These are phyloP conservation scores for Parambassis ranga DNA, from an alignment of 2,797 vertebrate genomes.

Conservation along the genomic window DNA sequence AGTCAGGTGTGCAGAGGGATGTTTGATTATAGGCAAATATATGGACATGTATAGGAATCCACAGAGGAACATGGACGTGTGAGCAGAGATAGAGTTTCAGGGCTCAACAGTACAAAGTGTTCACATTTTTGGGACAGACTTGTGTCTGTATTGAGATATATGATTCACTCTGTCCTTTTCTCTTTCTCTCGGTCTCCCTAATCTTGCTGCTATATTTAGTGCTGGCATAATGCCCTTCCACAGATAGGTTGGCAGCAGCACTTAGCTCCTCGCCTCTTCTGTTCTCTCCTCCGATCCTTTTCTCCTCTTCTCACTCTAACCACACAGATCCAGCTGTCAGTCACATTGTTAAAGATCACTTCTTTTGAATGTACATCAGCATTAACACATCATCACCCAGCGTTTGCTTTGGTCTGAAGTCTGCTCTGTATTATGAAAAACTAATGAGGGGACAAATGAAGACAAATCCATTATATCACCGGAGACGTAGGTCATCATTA, in stretches of 20 bases:
- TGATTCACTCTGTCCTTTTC: slow-evolving; percentile 64
- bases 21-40: not conserved
- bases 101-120: not conserved
- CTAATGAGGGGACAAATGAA: not conserved
- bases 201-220: slow-evolving; percentile 84
- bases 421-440: not conserved
- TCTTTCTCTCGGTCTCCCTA: slow-evolving; percentile 63
- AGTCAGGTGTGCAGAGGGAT: slow-evolving; percentile 6
- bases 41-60: not conserved
- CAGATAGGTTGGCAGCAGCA: slow-evolving; percentile 73
- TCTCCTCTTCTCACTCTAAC: slow-evolving; percentile 4
- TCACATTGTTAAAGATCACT: too few relatives aligned
- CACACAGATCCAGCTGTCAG: not conserved
- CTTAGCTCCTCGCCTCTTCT: slow-evolving; percentile 49
- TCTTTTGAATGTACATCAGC: too few relatives aligned
- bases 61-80: too few relatives aligned
- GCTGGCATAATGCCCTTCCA: slow-evolving; percentile 73
- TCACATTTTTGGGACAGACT: slow-evolving; percentile 10
- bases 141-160: slow-evolving; percentile 44
- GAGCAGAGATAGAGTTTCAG: not conserved
- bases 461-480: not conserved
- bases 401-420: not conserved
- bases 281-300: not conserved
- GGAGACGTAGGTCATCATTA: slow-evolving; percentile 3
- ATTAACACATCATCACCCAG: too few relatives aligned